Evolutionary conservation across 2,797 vertebrate genomes (phyloP), one percentile per base, ranked within the genome.

Genomic region (Phataginus tricuspis): DNA sequence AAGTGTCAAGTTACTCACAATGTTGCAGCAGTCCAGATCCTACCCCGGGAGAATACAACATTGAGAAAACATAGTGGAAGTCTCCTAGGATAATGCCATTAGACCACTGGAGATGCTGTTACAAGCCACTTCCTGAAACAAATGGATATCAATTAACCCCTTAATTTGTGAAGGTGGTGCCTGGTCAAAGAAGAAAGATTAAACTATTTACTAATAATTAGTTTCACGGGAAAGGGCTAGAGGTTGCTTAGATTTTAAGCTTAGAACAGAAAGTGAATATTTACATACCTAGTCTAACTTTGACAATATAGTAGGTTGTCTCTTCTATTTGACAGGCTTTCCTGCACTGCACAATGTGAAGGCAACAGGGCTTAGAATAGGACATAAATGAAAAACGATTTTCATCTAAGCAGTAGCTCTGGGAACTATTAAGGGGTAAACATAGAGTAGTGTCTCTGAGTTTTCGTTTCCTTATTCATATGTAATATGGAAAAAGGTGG

Each of bases 121-220:
- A 66, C 53, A 27, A 23, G 80, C 42, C 51, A 93, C 55, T 64
- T 75, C 66, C 91, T 91, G 90, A 82, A 95, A 80, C n/a, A 59
- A 96, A 94, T 8, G 15, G 19, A 8, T 16, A 85, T 97, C 87
- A 55, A 49, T 79, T 61, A 84, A 6, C 31, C 4, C 42, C 19
- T 96, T 87, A 96, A 93, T 89, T 96, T 96, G 42, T 78, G 71
- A 97, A 94, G 83, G 8, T 12, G 42, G n/a, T 27, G 27, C 21
- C 74, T 77, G 63, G 45, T 96, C 94, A 94, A 91, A 94, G 69
- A 87, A 25, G 14, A 94, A 16, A 97, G n/a, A 95, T 93, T 93
- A 97, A 97, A 85, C 9, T 39, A 25, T 31, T 97, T 89, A 86
- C 86, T 96, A 96, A 97, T 92, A 97, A 97, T 90, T 95, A 96